Conservation (phyloP, 2,888 invertebrate species). For the Trachelus iudaicus region DNA sequence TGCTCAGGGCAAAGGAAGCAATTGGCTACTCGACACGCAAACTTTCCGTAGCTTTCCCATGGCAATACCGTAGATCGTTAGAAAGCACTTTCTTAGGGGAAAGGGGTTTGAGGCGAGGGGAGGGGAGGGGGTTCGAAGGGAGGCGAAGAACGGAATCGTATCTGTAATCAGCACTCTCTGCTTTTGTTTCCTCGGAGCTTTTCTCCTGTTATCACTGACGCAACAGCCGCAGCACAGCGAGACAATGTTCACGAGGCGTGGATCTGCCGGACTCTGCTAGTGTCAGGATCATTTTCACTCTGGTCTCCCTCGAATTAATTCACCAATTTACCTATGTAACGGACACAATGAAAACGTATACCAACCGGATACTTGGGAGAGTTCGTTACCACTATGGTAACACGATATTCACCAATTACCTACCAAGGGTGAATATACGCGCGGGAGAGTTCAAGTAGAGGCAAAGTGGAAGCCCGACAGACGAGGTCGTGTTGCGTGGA, state of each 20-base stretch:
- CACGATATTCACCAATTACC: neutral
- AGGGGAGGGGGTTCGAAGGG: too few species aligned
- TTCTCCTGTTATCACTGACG: neutral
- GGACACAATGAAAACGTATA: neutral
- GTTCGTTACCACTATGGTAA: neutral
- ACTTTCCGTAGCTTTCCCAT: neutral
- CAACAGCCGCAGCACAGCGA: neutral
- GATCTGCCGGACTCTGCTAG: neutral
- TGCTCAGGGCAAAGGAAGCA: neutral
- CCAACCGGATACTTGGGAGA: neutral
- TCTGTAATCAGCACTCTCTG: neutral
- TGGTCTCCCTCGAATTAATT: neutral
- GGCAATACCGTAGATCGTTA: neutral
- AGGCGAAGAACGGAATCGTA: neutral
- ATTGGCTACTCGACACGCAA: neutral
- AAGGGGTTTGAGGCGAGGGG: too few species aligned
- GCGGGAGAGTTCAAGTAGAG: neutral
- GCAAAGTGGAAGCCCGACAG: neutral
- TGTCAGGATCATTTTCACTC: neutral
- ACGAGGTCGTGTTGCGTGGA: neutral
- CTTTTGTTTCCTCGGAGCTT: neutral
- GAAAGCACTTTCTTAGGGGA: neutral
- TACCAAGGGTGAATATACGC: neutral
- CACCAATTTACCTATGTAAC: neutral
- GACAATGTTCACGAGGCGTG: neutral